These are phyloP conservation scores for Phragmatobia fuliginosa DNA, from an alignment of 2,888 invertebrate species.

Conservation along the genomic window DNA sequence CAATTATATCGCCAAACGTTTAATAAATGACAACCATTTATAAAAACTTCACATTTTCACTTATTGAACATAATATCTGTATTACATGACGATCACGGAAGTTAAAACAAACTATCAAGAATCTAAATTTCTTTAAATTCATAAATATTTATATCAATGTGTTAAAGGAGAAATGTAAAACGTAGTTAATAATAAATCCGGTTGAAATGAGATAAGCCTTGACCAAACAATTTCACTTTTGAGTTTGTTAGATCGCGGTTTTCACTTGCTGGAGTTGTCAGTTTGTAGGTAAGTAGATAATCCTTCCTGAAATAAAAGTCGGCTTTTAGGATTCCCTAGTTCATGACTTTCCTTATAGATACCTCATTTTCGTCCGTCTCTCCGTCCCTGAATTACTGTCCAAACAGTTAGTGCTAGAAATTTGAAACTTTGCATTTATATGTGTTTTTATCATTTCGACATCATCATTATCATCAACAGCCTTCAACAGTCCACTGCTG, in stretches of 20 bases:
- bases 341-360: no score
- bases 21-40: neutral
- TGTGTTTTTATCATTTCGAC: no score
- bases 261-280: conserved; percentile 12
- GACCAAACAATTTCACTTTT: conserved; percentile 27
- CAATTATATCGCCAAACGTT: neutral
- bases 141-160: conserved; percentile 22
- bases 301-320: neutral
- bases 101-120: conserved; percentile 15
- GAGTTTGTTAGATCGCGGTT: conserved; percentile 1
- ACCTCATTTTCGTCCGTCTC: no score
- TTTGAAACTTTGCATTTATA: no score
- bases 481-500: no score
- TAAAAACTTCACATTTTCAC: neutral
- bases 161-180: conserved; percentile 14
- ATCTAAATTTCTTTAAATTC: conserved; percentile 5
- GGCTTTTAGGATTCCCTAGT: no score
- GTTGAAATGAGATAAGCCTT: conserved; percentile 21
- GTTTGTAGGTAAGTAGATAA: conserved; percentile 6
- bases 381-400: no score
- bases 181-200: conserved; percentile 16
- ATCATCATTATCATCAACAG: no score
- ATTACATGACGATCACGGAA: conserved; percentile 6
- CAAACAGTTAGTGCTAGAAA: no score
- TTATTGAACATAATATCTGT: neutral